Conservation (phyloP, 2,113 vertebrate genomes). For the Corythornis cristatus region DNA sequence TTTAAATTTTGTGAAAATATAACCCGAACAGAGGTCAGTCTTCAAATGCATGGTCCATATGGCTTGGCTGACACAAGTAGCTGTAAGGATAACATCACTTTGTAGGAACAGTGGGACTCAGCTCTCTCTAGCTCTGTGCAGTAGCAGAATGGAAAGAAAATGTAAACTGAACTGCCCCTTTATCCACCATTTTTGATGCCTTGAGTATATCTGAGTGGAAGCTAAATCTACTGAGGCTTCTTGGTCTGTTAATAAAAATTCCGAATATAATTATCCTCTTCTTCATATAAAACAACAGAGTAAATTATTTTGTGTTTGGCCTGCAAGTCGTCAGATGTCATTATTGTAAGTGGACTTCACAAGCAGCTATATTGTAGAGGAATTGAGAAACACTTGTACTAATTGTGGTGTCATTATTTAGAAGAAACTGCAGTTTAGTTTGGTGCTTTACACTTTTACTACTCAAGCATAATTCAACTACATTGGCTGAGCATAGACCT, state of each 20-base stretch:
- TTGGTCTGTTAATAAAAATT: slow-evolving; percentile 28
- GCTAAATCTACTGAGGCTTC: background rate
- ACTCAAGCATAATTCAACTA: background rate
- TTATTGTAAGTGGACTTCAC: background rate
- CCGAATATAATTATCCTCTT: slow-evolving; percentile 3
- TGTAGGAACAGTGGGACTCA: slow-evolving; percentile 16
- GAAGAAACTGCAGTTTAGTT: background rate
- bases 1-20: slow-evolving; percentile 58
- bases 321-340: slow-evolving; percentile 22
- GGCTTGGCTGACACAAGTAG: slow-evolving; percentile 48
- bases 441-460: background rate
- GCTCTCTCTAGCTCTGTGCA: background rate
- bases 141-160: slow-evolving; percentile 52
- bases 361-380: background rate
- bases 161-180: slow-evolving; percentile 13
- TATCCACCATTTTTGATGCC: slow-evolving; percentile 12
- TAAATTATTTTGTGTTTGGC: slow-evolving; percentile 1
- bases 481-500: background rate
- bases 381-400: background rate
- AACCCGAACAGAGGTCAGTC: slow-evolving; percentile 38
- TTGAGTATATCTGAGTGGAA: background rate
- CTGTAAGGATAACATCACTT: slow-evolving; percentile 46
- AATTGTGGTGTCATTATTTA: background rate
- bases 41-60: slow-evolving; percentile 45
- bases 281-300: background rate